Evolutionary conservation across 2,888 invertebrate species (phyloP), one percentile per base, ranked within the genome.

Genomic region (Pandemis corylana): DNA sequence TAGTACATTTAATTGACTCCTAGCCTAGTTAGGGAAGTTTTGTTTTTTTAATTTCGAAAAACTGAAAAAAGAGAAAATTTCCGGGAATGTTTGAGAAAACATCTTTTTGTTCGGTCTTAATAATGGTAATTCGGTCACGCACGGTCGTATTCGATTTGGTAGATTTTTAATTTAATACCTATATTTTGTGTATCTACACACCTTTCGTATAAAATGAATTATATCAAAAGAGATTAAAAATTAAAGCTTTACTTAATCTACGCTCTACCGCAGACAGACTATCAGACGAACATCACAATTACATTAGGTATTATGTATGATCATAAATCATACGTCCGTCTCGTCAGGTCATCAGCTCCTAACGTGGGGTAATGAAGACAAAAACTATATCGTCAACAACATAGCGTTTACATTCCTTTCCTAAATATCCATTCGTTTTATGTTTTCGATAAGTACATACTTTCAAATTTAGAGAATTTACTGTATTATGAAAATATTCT

Each of bases 271-370:
- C 64, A 15, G 20, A 42, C 15, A 53, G 7, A 56, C 44, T 44
- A 68, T 56, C 61, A 46, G 51, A 63, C 41, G 13, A 61, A 61
- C 20, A 67, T 61, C 15, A 66, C 49, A 42, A 59, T 62, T 42
- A 49, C 44, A 44, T 36, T 36, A 36, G 28, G 28, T 15, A 41
- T 59, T 61, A 44, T 44, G 44, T 15, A 6, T 68, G 62, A 20
- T 72, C 42, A 62, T 67, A 69, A 69, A 69, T 69, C 62, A 69
- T 62, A 61, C 56, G 20, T 62, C 62, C 67, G 44, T 53, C 68
- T 53, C 68, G 62, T 62, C 42, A 9, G 72, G 51, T 61, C 66
- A 53, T 28, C 53, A 63, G 28, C 63, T 53, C 51, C 15, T 72
- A 72, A 36, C 65, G 42, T 68, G 67, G 53, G 49, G 36, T 67